Evolutionary conservation across 2,113 vertebrate species (phyloP).

Genomic region (Amia ocellicauda): DNA sequence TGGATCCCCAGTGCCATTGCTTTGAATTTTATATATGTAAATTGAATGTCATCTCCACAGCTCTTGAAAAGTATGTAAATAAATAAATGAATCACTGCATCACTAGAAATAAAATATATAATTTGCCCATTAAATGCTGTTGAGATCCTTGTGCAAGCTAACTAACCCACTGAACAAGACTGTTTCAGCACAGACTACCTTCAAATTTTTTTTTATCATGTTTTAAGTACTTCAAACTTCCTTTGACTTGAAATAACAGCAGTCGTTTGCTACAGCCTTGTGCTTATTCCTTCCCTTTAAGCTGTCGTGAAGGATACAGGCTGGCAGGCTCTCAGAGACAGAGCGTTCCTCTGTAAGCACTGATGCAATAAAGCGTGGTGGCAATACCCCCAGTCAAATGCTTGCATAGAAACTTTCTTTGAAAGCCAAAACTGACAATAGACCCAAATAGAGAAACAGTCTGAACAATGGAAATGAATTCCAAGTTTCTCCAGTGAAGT

Average conservation of each 20-base stretch:
- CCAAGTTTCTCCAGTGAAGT: no score
- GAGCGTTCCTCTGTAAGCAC: constrained; percentile 31
- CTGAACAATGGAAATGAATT: no score
- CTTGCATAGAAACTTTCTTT: constrained; percentile 21
- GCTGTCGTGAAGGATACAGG: constrained; percentile 13
- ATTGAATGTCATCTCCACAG: no score
- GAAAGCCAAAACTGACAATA: constrained; percentile 26
- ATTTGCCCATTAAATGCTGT: neutral
- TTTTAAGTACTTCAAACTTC: neutral
- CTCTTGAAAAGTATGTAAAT: no score
- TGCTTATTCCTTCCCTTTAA: neutral
- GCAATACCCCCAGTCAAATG: constrained; percentile 24
- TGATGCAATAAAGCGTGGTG: constrained; percentile 25
- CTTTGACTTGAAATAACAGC: neutral
- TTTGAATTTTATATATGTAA: no score
- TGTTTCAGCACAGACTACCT: neutral
- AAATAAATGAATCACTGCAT: no score
- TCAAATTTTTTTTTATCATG: neutral
- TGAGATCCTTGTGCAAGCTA: neutral
- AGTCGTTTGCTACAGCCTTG: constrained; percentile 1
- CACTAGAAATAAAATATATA: no score
- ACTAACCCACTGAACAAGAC: neutral
- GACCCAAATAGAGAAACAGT: no score
- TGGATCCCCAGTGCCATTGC: no score
- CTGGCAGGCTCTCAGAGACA: constrained; percentile 22